phyloP scores from a whole-genome alignment of 2,797 vertebrate species.

The Steatocranus sp. region DNA sequence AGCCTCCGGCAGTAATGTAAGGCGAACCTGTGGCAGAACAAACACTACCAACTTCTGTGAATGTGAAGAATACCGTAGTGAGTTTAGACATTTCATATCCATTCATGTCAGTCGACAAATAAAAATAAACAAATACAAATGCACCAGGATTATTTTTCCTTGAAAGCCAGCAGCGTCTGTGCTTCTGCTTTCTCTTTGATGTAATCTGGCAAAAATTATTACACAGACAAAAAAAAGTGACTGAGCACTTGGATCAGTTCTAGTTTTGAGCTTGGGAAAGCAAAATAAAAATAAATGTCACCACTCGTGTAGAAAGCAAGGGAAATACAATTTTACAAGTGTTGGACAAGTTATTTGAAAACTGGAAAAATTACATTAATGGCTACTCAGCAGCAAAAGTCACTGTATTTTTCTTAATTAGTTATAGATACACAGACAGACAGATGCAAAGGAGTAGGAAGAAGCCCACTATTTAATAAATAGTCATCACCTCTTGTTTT shows the following conservation, averaged over 20 bases:
- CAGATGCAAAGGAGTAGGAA: neutral
- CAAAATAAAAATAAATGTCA: slow-evolving; percentile 16
- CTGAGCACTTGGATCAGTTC: neutral
- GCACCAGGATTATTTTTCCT: neutral
- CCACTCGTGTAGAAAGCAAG: slow-evolving; percentile 1
- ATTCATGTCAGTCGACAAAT: slow-evolving; percentile 15
- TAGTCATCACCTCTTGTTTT: neutral
- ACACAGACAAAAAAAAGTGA: neutral
- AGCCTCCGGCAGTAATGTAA: slow-evolving; percentile 37
- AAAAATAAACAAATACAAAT: neutral
- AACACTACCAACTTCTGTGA: slow-evolving; percentile 18
- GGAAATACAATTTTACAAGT: neutral
- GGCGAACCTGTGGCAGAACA: slow-evolving; percentile 27
- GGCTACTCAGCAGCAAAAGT: neutral
- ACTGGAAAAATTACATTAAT: neutral
- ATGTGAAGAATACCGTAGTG: slow-evolving; percentile 16
- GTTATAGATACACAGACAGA: neutral
- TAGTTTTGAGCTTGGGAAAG: neutral
- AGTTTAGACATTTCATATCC: slow-evolving; percentile 19
- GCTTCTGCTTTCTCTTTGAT: slow-evolving; percentile 3
- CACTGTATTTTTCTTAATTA: neutral
- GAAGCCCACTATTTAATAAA: neutral
- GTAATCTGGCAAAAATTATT: slow-evolving; percentile 7
- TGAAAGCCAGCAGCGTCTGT: neutral
- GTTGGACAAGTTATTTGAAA: neutral